Conservation (phyloP, 2,113 vertebrate genomes). For the Dinomys branickii region DNA sequence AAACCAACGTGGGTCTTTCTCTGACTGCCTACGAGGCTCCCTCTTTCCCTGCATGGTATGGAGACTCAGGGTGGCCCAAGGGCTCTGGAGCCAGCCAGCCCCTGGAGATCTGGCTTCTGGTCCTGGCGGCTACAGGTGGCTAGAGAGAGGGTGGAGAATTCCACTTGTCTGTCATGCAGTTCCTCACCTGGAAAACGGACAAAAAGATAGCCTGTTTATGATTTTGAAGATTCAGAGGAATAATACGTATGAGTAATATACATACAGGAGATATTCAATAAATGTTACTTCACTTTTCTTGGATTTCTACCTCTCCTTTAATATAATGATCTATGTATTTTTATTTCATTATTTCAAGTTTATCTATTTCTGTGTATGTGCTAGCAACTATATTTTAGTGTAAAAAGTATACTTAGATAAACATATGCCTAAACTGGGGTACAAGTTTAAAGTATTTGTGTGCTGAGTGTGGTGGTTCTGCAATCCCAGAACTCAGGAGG, state of each 20-base stretch:
- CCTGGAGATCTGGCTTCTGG: neutral
- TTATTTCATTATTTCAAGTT: neutral
- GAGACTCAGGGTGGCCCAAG: neutral
- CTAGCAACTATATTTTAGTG: neutral
- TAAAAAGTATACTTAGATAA: neutral
- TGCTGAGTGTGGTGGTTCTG: too few relatives aligned
- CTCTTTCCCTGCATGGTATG: too few relatives aligned
- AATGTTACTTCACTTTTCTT: neutral
- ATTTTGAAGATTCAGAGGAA: slow-evolving; percentile 48
- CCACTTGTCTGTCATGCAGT: neutral
- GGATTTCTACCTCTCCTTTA: neutral
- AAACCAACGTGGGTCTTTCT: neutral
- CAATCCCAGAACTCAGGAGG: too few relatives aligned
- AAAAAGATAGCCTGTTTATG: neutral
- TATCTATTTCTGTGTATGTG: slow-evolving; percentile 34
- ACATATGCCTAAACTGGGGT: neutral
- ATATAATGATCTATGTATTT: neutral
- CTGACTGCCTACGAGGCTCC: neutral
- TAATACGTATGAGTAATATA: neutral
- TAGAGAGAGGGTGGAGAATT: neutral
- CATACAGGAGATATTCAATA: neutral
- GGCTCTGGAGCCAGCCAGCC: neutral
- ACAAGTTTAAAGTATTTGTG: neutral
- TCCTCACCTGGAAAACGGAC: slow-evolving; percentile 36
- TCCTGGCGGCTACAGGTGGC: neutral